A percentile compares a stretch with the other conserved stretches of the same genome.
Evolutionary conservation across 2,797 vertebrate species (phyloP).

Genomic region (Onychomys torridus): DNA sequence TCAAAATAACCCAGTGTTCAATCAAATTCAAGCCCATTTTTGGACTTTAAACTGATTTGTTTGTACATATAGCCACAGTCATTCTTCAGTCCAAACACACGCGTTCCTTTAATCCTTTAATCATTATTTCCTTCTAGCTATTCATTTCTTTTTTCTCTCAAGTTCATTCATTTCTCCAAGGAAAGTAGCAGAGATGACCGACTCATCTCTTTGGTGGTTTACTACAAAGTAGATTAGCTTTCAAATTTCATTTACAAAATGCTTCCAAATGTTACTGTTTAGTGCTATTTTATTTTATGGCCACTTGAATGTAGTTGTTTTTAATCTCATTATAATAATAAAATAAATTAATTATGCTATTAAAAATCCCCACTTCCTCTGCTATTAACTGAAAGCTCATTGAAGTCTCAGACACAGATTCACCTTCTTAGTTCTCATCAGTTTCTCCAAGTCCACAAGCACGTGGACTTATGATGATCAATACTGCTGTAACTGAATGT

Average conservation of each 20-base stretch:
- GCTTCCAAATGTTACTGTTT: background rate
- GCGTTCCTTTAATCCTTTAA: constrained; percentile 49
- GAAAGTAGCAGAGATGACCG: background rate
- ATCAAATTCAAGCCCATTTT: background rate
- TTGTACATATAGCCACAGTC: background rate
- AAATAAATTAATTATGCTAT: background rate
- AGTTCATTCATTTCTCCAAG: constrained; percentile 54
- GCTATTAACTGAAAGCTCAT: background rate
- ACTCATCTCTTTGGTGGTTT: background rate
- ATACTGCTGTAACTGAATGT: background rate
- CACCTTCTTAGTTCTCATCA: background rate
- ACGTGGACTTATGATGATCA: background rate
- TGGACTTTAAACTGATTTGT: constrained; percentile 52
- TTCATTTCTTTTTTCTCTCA: constrained; percentile 36
- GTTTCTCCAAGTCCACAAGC: background rate
- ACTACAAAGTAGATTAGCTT: background rate
- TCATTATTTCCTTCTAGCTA: constrained; percentile 52
- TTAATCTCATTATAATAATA: background rate
- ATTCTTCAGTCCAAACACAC: constrained; percentile 21
- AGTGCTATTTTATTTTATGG: constrained; percentile 28
- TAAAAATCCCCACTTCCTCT: background rate
- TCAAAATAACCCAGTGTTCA: constrained; percentile 24
- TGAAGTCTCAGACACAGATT: background rate
- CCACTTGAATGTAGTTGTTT: background rate
- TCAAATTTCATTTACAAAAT: background rate